Evolutionary conservation across 2,113 vertebrate species (phyloP).

Genomic region (Setophaga coronata): DNA sequence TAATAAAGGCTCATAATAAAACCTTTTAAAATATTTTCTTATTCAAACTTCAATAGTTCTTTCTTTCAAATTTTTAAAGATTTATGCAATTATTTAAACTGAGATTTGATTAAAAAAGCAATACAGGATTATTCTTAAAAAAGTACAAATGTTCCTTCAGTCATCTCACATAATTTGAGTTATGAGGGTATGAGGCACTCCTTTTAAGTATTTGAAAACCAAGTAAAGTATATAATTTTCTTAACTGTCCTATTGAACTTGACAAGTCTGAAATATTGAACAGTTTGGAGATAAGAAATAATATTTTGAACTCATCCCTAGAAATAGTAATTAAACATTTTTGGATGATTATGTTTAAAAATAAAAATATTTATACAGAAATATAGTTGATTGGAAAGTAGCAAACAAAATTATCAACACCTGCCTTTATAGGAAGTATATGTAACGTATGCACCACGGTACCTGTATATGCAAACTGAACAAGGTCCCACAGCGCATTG

Average conservation of each 20-base stretch:
- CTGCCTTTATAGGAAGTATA: neutral
- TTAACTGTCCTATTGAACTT: neutral
- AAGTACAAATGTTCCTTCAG: neutral
- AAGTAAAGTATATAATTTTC: neutral
- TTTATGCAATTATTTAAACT: neutral
- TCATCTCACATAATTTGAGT: neutral
- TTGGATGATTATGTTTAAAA: neutral
- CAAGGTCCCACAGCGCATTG: conserved; percentile 82
- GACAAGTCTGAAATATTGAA: neutral
- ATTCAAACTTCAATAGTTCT: neutral
- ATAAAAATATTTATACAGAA: neutral
- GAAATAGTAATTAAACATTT: neutral
- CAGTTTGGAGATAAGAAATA: neutral
- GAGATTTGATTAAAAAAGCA: neutral
- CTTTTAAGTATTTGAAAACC: neutral
- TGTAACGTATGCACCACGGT: neutral
- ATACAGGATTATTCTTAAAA: neutral
- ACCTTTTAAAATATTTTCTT: neutral
- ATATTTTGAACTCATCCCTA: neutral
- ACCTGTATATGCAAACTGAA: conserved; percentile 86
- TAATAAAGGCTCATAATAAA: neutral
- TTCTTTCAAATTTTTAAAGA: neutral
- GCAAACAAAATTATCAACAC: neutral
- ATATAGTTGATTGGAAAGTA: neutral
- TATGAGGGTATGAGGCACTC: neutral